phyloP scores from a whole-genome alignment of 2,797 vertebrate species.

The Pogoniulus pusillus region DNA sequence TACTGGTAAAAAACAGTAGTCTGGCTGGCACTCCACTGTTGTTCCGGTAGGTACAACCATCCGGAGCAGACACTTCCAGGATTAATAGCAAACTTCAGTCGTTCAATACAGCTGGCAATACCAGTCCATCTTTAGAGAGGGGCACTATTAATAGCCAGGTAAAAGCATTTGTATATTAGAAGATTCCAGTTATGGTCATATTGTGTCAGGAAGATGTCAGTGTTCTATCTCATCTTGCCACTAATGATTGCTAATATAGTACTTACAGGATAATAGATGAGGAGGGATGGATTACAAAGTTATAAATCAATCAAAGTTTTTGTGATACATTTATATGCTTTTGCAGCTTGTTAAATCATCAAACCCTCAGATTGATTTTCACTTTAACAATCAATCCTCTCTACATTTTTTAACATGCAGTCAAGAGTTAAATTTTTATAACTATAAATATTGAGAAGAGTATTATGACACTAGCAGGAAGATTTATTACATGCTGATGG shows the following conservation, averaged over 20 bases:
- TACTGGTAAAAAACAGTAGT: slow-evolving; percentile 12
- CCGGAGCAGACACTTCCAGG: slow-evolving; percentile 59
- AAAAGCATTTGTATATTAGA: slow-evolving; percentile 76
- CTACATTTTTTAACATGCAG: slow-evolving; percentile 55
- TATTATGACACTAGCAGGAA: slow-evolving; percentile 64
- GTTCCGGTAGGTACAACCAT: slow-evolving; percentile 57
- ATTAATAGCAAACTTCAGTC: slow-evolving; percentile 70
- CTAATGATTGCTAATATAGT: slow-evolving; percentile 76
- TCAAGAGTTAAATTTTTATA: slow-evolving; percentile 76
- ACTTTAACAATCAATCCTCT: slow-evolving; percentile 74
- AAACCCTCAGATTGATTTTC: slow-evolving; percentile 75
- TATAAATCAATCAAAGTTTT: slow-evolving; percentile 79
- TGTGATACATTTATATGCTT: slow-evolving; percentile 73
- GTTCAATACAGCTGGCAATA: slow-evolving; percentile 58
- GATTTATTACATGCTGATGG: slow-evolving; percentile 74
- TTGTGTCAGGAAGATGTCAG: slow-evolving; percentile 72
- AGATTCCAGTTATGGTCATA: slow-evolving; percentile 75
- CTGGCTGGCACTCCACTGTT: slow-evolving; percentile 30
- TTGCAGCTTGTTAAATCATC: slow-evolving; percentile 77
- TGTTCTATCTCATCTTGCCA: slow-evolving; percentile 69
- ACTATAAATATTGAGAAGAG: slow-evolving; percentile 70
- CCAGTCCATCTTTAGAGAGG: slow-evolving; percentile 67
- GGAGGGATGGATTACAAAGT: slow-evolving; percentile 72
- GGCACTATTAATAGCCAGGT: slow-evolving; percentile 77
- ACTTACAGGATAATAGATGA: slow-evolving; percentile 75